phyloP scores from a whole-genome alignment of 2,797 vertebrate species.

The Channallabes apus region DNA sequence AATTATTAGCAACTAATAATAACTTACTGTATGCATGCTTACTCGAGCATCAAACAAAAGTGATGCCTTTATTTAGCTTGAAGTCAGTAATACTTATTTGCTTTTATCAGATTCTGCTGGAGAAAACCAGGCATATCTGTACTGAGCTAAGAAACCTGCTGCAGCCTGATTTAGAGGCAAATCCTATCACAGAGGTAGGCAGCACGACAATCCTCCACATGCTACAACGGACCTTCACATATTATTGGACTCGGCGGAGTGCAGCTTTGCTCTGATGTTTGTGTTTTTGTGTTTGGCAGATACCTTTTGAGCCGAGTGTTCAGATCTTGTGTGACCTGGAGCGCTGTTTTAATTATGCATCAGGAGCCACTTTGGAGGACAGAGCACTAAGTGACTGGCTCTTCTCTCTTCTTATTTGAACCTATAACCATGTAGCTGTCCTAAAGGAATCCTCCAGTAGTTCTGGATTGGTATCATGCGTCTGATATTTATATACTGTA shows the following conservation, averaged over 20 bases:
- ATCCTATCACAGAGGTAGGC: slow-evolving; percentile 71
- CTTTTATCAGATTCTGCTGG: slow-evolving; percentile 58
- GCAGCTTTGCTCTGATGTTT: background rate
- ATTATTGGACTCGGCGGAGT: background rate
- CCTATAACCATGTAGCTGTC: background rate
- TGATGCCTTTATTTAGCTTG: background rate
- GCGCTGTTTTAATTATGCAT: slow-evolving; percentile 78
- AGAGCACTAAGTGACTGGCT: slow-evolving; percentile 76
- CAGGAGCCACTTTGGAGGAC: slow-evolving; percentile 69
- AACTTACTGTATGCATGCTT: background rate
- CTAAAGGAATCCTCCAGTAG: background rate
- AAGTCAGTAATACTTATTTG: background rate
- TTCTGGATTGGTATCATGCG: background rate
- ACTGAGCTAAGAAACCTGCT: slow-evolving; percentile 74
- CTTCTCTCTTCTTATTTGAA: slow-evolving; percentile 66
- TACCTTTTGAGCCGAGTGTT: slow-evolving; percentile 76
- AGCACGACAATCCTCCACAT: background rate
- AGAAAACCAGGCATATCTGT: slow-evolving; percentile 71
- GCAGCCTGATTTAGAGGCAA: slow-evolving; percentile 51
- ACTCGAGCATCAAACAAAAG: background rate
- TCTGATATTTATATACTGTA: background rate
- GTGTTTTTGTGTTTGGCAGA: slow-evolving; percentile 58
- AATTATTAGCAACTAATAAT: background rate
- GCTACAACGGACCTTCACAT: background rate
- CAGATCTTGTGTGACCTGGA: slow-evolving; percentile 72